Base-by-base conservation (phyloP, 2,113 vertebrate species). In the Sebastes schlegelii region DNA sequence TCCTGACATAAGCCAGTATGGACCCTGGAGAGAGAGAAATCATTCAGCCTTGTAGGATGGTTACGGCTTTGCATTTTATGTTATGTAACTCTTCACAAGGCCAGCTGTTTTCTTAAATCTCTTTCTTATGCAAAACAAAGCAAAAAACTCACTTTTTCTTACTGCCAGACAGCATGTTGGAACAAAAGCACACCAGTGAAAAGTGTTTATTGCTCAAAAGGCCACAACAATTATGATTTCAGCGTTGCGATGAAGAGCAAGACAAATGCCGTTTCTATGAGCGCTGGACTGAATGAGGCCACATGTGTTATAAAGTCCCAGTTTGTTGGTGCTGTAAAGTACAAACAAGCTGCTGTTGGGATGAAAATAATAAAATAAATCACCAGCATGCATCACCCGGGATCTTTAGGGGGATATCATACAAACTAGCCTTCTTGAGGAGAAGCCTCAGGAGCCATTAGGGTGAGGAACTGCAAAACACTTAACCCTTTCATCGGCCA, bases 281-380 rank as follows among this genome's bases (percentile, higher is more conserved):
- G 69, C 11, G 19, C 57, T 48, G 88, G 89, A 92, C 87, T 89
- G 90, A 93, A 92, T 92, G 89, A 89, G 93, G 91, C 86, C 93
- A 91, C 76, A 65, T 83, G 64, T 82, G 82, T 75, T 68, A 74
- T 52, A 68, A 85, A 91, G 88, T 78, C 83, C 89, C 79, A 79
- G 74, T 81, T 87, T 86, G 80, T 91, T 87, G 86, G 71, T 73
- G 74, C 77, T 80, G 65, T 78, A 80, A 82, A 87, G 83, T 69
- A 90, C 89, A 93, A 89, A 92, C 74, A 89, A 65, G 69, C 64
- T 1, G 45, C 58, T 83, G 52, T 79, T 82, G 49, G 64, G 42
- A 46, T 64, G 23, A 21, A 14, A 46, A 34, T 21, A 45, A 49
- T 40, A 70, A 13, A 62, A 55, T 12, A 64, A 43, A 6, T 2